Evolutionary conservation across 2,888 invertebrate genomes (phyloP).

Genomic region (Allophyes oxyacanthae): DNA sequence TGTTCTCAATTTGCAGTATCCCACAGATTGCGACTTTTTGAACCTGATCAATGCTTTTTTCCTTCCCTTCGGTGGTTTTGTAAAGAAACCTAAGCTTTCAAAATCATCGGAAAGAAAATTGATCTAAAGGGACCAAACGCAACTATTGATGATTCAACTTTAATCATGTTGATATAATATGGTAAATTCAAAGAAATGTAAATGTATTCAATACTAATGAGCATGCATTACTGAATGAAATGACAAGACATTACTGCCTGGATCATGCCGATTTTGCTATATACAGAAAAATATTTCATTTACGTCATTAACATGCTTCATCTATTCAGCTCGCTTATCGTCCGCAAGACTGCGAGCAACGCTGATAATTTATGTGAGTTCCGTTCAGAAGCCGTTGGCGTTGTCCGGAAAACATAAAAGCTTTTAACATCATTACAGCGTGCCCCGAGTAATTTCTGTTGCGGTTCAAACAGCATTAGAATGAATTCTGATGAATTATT

Average conservation of each 20-base stretch:
- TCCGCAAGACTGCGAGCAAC: slow-evolving; percentile 45
- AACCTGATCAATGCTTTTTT: slow-evolving; percentile 28
- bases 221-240: no score
- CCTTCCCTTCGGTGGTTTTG: slow-evolving; percentile 11
- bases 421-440: slow-evolving; percentile 73
- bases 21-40: slow-evolving; percentile 20
- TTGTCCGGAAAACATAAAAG: slow-evolving; percentile 81
- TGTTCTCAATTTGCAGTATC: slow-evolving; percentile 37
- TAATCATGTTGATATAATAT: no score
- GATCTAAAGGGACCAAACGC: slow-evolving; percentile 4
- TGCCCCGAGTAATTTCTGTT: slow-evolving; percentile 67
- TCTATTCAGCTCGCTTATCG: slow-evolving; percentile 44
- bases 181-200: no score
- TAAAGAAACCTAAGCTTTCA: slow-evolving; percentile 1
- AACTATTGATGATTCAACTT: no score
- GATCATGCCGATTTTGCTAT: no score
- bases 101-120: slow-evolving; percentile 2
- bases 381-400: slow-evolving; percentile 66
- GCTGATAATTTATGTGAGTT: slow-evolving; percentile 61
- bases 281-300: slow-evolving; percentile 3
- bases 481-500: slow-evolving; percentile 65
- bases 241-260: no score
- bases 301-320: slow-evolving; percentile 42
- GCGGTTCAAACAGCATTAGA: slow-evolving; percentile 73
- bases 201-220: no score